A percentile compares a stretch with the other conserved stretches of the same genome.
Evolutionary conservation across 2,113 vertebrate species (phyloP).

Genomic region (Catharus fuscescens): DNA sequence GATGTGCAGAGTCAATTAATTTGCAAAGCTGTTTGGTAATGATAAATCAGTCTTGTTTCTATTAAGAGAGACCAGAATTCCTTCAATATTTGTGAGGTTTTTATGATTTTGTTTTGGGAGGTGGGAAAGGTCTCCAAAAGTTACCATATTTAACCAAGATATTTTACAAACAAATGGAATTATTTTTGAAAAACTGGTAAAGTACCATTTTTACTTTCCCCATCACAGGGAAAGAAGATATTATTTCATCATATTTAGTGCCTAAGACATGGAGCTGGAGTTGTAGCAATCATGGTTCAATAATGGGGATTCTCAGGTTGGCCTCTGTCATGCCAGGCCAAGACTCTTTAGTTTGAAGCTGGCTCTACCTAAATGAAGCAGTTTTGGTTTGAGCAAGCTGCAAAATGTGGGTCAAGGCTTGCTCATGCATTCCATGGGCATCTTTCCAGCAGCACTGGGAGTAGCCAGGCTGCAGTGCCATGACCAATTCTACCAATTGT

Average conservation of each 20-base stretch:
- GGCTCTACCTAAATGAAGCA: not conserved
- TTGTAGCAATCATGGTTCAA: not conserved
- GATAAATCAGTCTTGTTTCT: not conserved
- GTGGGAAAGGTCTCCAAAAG: not conserved
- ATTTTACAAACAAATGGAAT: not conserved
- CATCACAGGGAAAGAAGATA: not conserved
- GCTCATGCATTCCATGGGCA: fast-evolving
- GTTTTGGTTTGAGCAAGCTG: not conserved
- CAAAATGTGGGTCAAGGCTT: not conserved
- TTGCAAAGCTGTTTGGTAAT: not conserved
- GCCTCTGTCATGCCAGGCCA: not conserved
- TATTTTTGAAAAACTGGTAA: not conserved
- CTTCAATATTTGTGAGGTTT: not conserved
- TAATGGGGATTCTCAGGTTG: not conserved
- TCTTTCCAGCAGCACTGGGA: not conserved
- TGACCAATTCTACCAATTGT: not conserved
- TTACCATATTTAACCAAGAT: not conserved
- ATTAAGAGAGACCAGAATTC: not conserved
- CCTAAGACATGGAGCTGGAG: not conserved
- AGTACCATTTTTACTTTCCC: not conserved
- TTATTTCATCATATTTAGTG: not conserved
- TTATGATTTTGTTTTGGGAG: not conserved
- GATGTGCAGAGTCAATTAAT: not conserved
- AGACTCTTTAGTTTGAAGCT: not conserved
- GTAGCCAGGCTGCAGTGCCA: not conserved